phyloP scores from a whole-genome alignment of 2,113 vertebrate species.

The Varanus salvator region DNA sequence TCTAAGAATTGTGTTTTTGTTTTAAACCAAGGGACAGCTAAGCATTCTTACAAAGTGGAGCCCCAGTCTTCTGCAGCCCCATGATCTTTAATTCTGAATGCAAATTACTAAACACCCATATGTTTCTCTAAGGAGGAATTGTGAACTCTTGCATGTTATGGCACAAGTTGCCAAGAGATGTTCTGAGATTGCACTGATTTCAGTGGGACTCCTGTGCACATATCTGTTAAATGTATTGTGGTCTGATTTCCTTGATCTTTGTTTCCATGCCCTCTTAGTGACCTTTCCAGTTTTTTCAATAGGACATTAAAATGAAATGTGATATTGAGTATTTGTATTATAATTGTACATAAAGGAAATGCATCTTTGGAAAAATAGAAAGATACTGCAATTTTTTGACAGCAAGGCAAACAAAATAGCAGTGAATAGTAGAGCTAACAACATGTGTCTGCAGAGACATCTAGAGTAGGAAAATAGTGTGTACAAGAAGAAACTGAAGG shows the following conservation, averaged over 20 bases:
- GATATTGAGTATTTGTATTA: neutral
- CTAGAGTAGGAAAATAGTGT: constrained; percentile 18
- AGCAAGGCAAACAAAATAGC: constrained; percentile 21
- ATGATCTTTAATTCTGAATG: neutral
- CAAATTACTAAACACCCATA: neutral
- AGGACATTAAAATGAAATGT: neutral
- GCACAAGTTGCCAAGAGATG: neutral
- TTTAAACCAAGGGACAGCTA: no score
- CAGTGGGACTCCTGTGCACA: neutral
- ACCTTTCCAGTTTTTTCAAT: neutral
- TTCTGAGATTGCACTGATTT: neutral
- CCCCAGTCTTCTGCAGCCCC: neutral
- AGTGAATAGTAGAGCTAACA: constrained; percentile 11
- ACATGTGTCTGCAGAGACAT: constrained; percentile 6
- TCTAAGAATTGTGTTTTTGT: no score
- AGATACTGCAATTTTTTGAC: neutral
- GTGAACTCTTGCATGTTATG: neutral
- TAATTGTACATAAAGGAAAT: neutral
- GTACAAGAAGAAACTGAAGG: neutral
- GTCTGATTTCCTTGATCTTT: neutral
- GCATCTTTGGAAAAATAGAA: neutral
- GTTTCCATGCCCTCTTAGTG: neutral
- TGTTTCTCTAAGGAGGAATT: neutral
- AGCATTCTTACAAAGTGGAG: neutral
- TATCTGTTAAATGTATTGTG: neutral